Base-by-base conservation (phyloP, 2,113 vertebrate genomes). In the Gorsachius goisagi region DNA sequence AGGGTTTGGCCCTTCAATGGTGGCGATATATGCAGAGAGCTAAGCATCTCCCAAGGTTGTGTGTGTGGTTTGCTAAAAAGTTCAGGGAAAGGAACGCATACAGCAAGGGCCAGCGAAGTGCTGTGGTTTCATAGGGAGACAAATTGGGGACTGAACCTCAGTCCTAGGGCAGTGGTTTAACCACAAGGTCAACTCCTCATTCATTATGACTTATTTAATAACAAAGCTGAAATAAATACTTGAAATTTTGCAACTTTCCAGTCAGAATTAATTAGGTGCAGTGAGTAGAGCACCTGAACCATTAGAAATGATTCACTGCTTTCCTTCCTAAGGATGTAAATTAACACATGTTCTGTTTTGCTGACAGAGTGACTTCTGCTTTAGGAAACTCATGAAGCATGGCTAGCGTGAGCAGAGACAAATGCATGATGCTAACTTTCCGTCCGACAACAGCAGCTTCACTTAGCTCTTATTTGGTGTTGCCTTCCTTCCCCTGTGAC, bases 281-380 rank as follows among this genome's bases (percentile, higher is more conserved):
- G 19, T 89, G 52, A 62, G 66, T 60, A 30, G 22, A 80, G 80
- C 47, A 92, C 64, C 96, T 80, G 96, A 79, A 88, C 89, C 15
- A 67, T 80, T 80, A 89, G 62, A 94, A 94, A 96, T 92, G 33
- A 96, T 95, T 97, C 90, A 87, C 63, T 81, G 66, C 89, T 92
- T 93, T 93, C 56, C 91, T 78, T 92, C 82, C 95, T 93, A 93
- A 78, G 84, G 63, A 81, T 86, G 81, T 94, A 93, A 97, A 97
- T 96, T 94, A 91, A 93, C 84, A 49, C 33, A 33, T 60, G 62
- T 39, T 96, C 75, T 90, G 18, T 95, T 97, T 97, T 97, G 96
- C 91, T 96, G 89, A 95, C 33, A 14, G 67, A 97, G 75, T 80
- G 26, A 76, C 79, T 92, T 97, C 84, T 95, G 89, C 93, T 90